Evolutionary conservation across 2,797 vertebrate genomes (phyloP), one percentile per base, ranked within the genome.

Genomic region (Melopsittacus undulatus): DNA sequence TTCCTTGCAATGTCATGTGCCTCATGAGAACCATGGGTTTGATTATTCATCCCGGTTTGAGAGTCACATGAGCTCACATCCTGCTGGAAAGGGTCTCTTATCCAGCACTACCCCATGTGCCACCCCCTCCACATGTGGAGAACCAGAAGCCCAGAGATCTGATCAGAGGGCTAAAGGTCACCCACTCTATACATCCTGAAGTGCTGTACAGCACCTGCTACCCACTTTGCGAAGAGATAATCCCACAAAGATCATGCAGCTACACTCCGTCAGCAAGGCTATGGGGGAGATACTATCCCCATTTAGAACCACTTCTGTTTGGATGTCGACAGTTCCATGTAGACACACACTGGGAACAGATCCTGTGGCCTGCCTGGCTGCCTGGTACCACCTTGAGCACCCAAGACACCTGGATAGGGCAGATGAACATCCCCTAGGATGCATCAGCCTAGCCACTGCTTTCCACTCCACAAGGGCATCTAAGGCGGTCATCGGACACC

Each of bases 1-100:
- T 93, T 94, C 93, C 94, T 82, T 82, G 67, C 82, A 84, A 83
- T 5, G 24, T 96, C 95, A 95, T 76, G 88, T 84, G 88, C 24
- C 77, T 96, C 83, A 61, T 61, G 52, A 70, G 74, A 94, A 88
- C 66, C 61, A 72, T 77, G 54, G 22, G 40, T 59, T 51, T 79
- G 59, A 67, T 88, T 87, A 93, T 88, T 92, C 40, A 5, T 51
- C 48, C 74, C 45, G 12, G 26, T 87, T 52, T 61, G 29, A 87
- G 34, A 94, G 59, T 81, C 64, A 51, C 5, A 42, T 0, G 0
- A 84, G 63, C 67, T 82, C 5, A 5, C 46, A 30, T 86, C 63
- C 77, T 83, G 73, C 46, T 56, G 70, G 54, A 86, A 90, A 81
- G 76, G 45, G 42, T 64, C 78, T 67, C 3, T 83, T 34, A n/a